These are phyloP conservation scores for Eonycteris spelaea DNA, from an alignment of 2,113 vertebrate species.

Conservation along the genomic window DNA sequence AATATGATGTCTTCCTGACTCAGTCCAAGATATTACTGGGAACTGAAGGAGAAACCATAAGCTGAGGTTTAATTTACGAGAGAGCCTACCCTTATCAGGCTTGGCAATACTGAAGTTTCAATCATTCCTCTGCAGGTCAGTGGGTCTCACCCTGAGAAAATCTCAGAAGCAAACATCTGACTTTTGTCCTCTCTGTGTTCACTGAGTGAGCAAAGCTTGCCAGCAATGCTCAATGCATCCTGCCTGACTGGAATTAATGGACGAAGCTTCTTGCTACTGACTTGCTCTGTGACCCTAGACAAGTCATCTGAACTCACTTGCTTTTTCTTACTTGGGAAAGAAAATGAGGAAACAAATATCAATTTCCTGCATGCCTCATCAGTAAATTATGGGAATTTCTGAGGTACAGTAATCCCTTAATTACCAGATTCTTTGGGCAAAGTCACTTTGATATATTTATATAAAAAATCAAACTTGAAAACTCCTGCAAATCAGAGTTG, in stretches of 20 bases:
- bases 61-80: constrained; percentile 34
- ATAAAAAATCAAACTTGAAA: background rate
- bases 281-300: constrained; percentile 47
- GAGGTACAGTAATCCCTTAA: constrained; percentile 13
- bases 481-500: background rate
- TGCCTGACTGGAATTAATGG: background rate
- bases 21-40: background rate
- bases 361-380: background rate
- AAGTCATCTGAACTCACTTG: constrained; percentile 28
- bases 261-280: background rate
- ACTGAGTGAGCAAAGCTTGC: background rate
- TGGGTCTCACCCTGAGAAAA: constrained; percentile 7
- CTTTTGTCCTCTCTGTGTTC: constrained; percentile 6
- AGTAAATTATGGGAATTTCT: background rate
- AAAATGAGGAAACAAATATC: background rate
- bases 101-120: background rate
- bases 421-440: background rate
- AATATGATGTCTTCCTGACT: background rate
- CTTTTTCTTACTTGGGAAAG: constrained; percentile 40
- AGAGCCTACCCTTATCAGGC: background rate
- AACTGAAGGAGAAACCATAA: constrained; percentile 1
- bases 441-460: background rate
- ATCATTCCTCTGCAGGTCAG: constrained; percentile 30
- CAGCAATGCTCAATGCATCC: background rate
- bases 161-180: constrained; percentile 26